A percentile compares a stretch with the other conserved stretches of the same genome.
Conservation (phyloP, 2,888 invertebrate genomes). For the Athalia rosae region DNA sequence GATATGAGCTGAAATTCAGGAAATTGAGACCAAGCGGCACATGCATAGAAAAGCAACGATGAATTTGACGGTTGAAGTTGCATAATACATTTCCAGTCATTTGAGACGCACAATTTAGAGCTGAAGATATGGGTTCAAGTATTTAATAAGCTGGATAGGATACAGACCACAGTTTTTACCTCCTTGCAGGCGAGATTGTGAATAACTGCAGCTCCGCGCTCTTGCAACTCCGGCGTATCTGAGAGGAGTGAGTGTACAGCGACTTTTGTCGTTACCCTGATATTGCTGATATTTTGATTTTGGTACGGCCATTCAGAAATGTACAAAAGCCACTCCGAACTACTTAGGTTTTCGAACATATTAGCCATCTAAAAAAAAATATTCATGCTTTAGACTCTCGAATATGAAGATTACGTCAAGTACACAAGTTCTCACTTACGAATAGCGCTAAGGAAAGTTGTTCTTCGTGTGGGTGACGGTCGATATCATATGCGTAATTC, state of each 20-base stretch:
- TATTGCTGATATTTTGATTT: constrained; percentile 88
- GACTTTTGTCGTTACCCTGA: constrained; percentile 92
- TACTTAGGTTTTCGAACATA: constrained; percentile 90
- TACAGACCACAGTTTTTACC: constrained; percentile 97
- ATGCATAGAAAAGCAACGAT: constrained; percentile 28
- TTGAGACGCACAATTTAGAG: constrained; percentile 8
- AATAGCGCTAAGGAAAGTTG: constrained; percentile 88
- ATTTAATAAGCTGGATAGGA: constrained; percentile 65
- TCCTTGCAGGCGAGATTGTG: constrained; percentile 96
- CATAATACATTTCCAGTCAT: constrained; percentile 3
- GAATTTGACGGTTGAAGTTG: constrained; percentile 1
- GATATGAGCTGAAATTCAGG: background rate
- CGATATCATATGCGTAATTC: constrained; percentile 89
- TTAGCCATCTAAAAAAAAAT: constrained; percentile 84
- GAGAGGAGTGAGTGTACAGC: constrained; percentile 90
- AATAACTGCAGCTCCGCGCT: constrained; percentile 89
- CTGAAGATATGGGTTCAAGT: constrained; percentile 28
- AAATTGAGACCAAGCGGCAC: constrained; percentile 17
- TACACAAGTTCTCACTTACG: constrained; percentile 75
- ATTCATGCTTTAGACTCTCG: background rate
- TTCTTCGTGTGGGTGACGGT: constrained; percentile 83
- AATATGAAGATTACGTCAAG: constrained; percentile 15
- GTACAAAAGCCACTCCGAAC: constrained; percentile 94
- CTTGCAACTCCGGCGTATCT: constrained; percentile 82
- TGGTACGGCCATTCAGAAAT: constrained; percentile 93